phyloP scores from a whole-genome alignment of 2,797 vertebrate species.

The Allobates femoralis region DNA sequence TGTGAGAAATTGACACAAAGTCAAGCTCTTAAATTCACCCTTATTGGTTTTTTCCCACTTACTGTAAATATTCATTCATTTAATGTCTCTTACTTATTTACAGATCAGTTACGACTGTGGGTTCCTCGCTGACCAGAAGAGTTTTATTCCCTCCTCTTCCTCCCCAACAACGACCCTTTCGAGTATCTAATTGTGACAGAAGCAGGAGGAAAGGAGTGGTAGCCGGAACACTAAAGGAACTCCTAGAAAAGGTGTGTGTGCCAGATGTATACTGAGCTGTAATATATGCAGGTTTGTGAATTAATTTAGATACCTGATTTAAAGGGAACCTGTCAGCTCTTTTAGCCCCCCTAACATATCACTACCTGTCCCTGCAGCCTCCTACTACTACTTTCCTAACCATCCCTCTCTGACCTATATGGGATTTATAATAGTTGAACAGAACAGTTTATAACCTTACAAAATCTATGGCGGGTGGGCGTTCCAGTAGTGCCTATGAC shows the following conservation, averaged over 20 bases:
- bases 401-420: no score
- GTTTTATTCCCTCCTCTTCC: conserved; percentile 75
- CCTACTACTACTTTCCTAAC: no score
- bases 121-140: conserved; percentile 74
- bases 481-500: no score
- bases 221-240: conserved; percentile 79
- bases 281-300: not conserved
- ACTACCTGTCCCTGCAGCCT: no score
- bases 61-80: not conserved
- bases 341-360: no score
- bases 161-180: conserved; percentile 75
- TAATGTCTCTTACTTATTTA: conserved; percentile 15
- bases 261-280: not conserved
- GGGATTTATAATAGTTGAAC: no score
- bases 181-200: conserved; percentile 79
- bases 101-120: conserved; percentile 79
- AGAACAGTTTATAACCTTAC: no score
- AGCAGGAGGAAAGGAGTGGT: conserved; percentile 77
- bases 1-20: no score
- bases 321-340: no score
- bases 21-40: no score
- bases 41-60: not conserved
- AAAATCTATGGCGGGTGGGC: no score
- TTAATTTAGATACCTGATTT: no score
- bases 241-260: conserved; percentile 79